Evolutionary conservation across 2,888 invertebrate species (phyloP), one percentile per base, ranked within the genome.

Genomic region (Lycaena phlaeas): DNA sequence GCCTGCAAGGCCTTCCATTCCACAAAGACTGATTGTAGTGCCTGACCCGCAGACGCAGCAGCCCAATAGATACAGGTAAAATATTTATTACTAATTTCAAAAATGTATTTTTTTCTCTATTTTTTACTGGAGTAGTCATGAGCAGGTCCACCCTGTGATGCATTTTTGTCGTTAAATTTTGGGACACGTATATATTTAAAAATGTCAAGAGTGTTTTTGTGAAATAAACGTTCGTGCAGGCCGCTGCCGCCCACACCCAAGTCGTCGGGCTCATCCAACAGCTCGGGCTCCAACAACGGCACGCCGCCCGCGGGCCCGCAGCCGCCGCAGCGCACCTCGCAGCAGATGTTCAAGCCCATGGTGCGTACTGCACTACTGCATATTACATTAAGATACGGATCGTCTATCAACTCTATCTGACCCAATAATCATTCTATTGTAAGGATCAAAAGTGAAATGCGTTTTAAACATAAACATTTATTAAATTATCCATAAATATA

Each of bases 11-110:
- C 95, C 95, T 45, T 92, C 94, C 52, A 90, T 95, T 75, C 95
- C 95, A 61, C 94, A 95, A 79, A 91, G 95, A 85, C 89, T 95
- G 69, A 95, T 95, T 64, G 93, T 95, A 68, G 95, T 95, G 68
- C 94, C 94, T 60, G 96, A 96, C 77, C 94, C 94, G 54, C 93
- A 91, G 65, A 89, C 89, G 52, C 90, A 91, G 51, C 91, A 90
- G 65, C 84, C 88, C 56, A 85, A 88, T 77, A 85, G 88, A 87
- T 88, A 85, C 69, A 84, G 82, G 79, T 86, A 66, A 66, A 41
- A n/a, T 54, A 54, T 44, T n/a, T n/a, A n/a, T n/a, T n/a, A n/a
- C n/a, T n/a, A n/a, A n/a, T n/a, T n/a, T n/a, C n/a, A n/a, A n/a
- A n/a, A n/a, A n/a, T n/a, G n/a, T n/a, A n/a, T n/a, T n/a, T n/a